Evolutionary conservation across 2,888 invertebrate genomes (phyloP).

Genomic region (Lochmaea capreae): DNA sequence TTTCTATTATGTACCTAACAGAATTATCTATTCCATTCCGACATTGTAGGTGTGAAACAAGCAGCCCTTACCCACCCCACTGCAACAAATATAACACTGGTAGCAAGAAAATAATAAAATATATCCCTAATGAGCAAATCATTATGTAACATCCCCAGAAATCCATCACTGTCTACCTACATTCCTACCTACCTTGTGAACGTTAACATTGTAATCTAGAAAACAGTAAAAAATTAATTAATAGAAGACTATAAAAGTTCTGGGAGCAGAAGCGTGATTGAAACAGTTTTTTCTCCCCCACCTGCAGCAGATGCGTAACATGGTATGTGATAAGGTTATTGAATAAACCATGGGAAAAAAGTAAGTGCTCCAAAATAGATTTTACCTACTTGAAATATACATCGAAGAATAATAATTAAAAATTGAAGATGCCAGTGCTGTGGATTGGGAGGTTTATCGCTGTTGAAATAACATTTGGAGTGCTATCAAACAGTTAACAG

Average conservation of each 20-base stretch:
- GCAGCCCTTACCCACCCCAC: too few species aligned
- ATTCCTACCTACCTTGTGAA: background rate
- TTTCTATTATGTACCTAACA: too few species aligned
- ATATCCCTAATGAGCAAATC: slow-evolving; percentile 6
- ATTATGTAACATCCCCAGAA: background rate
- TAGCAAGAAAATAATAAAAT: background rate
- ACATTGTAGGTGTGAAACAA: too few species aligned
- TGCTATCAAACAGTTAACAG: too few species aligned
- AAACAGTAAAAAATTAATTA: slow-evolving; percentile 33
- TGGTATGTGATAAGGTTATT: slow-evolving; percentile 38
- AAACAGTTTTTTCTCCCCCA: slow-evolving; percentile 32
- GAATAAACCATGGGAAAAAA: slow-evolving; percentile 31
- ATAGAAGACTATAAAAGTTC: slow-evolving; percentile 23
- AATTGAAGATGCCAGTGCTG: background rate
- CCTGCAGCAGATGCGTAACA: slow-evolving; percentile 46
- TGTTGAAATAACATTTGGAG: too few species aligned
- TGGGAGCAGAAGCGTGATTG: slow-evolving; percentile 33
- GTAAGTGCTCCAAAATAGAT: slow-evolving; percentile 16
- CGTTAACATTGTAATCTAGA: slow-evolving; percentile 2
- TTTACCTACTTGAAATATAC: slow-evolving; percentile 16
- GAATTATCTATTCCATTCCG: too few species aligned
- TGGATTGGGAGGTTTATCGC: background rate
- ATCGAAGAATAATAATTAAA: background rate
- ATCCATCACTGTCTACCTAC: slow-evolving; percentile 16
- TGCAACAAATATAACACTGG: background rate